These are phyloP conservation scores for Scaptomyza caliginosa DNA, from an alignment of 2,888 invertebrate genomes.

Conservation along the genomic window DNA sequence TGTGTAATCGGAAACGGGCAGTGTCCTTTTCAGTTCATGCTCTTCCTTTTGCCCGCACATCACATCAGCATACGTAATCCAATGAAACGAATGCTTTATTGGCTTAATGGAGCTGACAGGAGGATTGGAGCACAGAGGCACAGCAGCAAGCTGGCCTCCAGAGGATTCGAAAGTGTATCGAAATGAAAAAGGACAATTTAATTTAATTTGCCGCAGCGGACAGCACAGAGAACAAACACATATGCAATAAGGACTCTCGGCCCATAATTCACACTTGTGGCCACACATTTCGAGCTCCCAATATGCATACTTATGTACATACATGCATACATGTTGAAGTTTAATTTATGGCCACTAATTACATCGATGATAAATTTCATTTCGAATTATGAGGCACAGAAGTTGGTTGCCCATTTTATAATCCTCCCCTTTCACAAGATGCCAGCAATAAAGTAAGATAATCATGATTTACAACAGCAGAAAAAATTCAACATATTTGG, in stretches of 20 bases:
- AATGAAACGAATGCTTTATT: slow-evolving; percentile 80
- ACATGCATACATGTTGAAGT: slow-evolving; percentile 5
- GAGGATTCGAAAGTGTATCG: slow-evolving; percentile 70
- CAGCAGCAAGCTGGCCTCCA: slow-evolving; percentile 31
- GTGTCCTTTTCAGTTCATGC: background rate
- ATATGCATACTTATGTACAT: background rate
- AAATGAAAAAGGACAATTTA: slow-evolving; percentile 82
- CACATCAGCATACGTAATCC: slow-evolving; percentile 76
- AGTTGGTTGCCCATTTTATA: slow-evolving; percentile 22
- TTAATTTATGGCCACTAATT: slow-evolving; percentile 82
- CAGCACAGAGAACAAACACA: slow-evolving; percentile 3
- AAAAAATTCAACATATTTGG: slow-evolving; percentile 34
- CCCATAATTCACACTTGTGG: slow-evolving; percentile 76
- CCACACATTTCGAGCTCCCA: slow-evolving; percentile 30
- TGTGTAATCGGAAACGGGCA: slow-evolving; percentile 68
- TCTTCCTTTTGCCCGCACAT: background rate
- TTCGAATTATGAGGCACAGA: slow-evolving; percentile 61
- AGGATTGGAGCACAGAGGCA: slow-evolving; percentile 39
- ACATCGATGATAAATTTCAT: slow-evolving; percentile 81
- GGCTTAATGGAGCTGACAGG: slow-evolving; percentile 75
- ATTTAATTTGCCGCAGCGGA: slow-evolving; percentile 78
- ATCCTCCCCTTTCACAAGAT: slow-evolving; percentile 26
- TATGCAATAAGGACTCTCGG: slow-evolving; percentile 36
- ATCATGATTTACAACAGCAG: slow-evolving; percentile 71
- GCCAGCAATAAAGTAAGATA: slow-evolving; percentile 69